Evolutionary conservation across 2,888 invertebrate species (phyloP).

Genomic region (Lordiphosa fenestrarum): DNA sequence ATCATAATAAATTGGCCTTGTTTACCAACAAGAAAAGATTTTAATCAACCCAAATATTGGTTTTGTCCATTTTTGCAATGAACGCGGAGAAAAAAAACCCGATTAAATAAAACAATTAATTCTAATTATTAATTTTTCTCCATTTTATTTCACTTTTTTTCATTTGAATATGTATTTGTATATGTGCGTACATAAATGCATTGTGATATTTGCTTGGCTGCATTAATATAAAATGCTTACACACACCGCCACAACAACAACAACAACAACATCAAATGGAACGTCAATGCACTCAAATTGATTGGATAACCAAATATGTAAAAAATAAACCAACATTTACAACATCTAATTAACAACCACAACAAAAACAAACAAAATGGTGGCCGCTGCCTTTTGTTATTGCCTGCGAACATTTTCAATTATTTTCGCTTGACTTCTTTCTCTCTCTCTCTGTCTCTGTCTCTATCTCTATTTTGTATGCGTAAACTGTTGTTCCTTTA

Average conservation of each 20-base stretch:
- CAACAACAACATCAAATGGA: conserved; percentile 12
- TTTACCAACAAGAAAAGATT: too few species aligned
- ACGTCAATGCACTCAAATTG: conserved; percentile 9
- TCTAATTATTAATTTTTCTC: too few species aligned
- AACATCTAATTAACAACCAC: conserved; percentile 19
- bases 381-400: conserved; percentile 10
- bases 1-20: too few species aligned
- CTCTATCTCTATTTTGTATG: neutral
- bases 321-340: conserved; percentile 26
- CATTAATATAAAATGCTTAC: neutral
- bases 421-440: conserved; percentile 38
- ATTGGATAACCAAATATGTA: conserved; percentile 7
- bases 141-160: neutral
- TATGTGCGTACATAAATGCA: too few species aligned
- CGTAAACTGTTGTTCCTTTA: conserved; percentile 1
- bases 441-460: conserved; percentile 29
- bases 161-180: neutral
- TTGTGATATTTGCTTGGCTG: too few species aligned
- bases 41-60: too few species aligned
- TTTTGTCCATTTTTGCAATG: too few species aligned
- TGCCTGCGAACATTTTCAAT: conserved; percentile 46
- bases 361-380: conserved; percentile 3
- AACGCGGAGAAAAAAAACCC: too few species aligned
- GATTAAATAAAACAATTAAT: too few species aligned
- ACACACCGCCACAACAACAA: conserved; percentile 11